phyloP scores from a whole-genome alignment of 2,113 vertebrate genomes.

The Clarias batrachus region DNA sequence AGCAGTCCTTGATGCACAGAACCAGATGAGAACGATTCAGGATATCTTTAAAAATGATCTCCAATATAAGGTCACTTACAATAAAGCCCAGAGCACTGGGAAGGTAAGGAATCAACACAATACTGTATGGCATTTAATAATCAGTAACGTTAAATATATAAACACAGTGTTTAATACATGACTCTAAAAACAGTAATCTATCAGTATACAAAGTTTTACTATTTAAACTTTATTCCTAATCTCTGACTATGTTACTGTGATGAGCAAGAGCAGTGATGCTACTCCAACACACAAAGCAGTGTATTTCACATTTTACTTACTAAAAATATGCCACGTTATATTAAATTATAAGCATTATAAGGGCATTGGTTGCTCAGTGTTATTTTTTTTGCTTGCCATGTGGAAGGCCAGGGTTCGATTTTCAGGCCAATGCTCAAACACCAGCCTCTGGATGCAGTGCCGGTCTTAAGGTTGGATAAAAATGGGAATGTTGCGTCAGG shows the following conservation, averaged over 20 bases:
- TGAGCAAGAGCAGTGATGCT: background rate
- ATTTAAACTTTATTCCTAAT: background rate
- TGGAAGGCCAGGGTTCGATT: too few species aligned
- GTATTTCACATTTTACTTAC: background rate
- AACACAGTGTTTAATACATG: background rate
- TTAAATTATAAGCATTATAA: background rate
- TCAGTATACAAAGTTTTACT: background rate
- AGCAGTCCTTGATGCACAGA: constrained; percentile 59
- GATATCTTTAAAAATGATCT: constrained; percentile 80
- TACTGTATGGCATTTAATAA: background rate
- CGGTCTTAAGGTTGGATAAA: too few species aligned
- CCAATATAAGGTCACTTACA: constrained; percentile 79
- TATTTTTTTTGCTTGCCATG: too few species aligned
- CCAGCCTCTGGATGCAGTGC: too few species aligned
- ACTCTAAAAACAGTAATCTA: background rate
- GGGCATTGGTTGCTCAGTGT: too few species aligned
- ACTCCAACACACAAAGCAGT: background rate
- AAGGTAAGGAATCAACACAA: constrained; percentile 71
- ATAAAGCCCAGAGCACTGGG: constrained; percentile 82
- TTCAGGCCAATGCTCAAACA: too few species aligned
- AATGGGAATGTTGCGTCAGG: too few species aligned
- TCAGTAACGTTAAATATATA: background rate
- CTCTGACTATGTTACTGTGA: background rate
- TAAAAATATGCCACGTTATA: background rate
- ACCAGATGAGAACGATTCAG: constrained; percentile 71